Base-by-base conservation (phyloP, 2,888 invertebrate genomes). In the Hybos culiciformis region DNA sequence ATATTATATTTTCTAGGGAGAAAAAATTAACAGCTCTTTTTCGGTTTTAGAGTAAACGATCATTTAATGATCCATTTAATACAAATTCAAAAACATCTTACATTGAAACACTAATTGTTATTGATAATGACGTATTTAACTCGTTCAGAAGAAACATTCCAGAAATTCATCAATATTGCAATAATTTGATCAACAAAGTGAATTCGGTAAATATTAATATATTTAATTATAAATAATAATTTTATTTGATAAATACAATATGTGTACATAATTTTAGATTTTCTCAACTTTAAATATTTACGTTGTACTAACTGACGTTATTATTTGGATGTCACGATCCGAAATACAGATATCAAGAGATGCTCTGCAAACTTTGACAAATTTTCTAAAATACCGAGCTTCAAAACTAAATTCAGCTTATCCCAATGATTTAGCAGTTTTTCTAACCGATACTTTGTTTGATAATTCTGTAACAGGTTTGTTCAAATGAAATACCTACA, bases 341-440 rank as follows among this genome's bases (percentile, higher is more conserved):
- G 83, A 85, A 66, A 90, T 96, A 51, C 70, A 71, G 19, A 73
- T 97, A 48, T 79, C 80, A 1, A 69, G 76, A 46, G 82, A 93
- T 58, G 90, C 91, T 12, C 93, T 94, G 64, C 75, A 72, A 23
- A 96, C 96, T 0, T 73, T 98, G 46, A 83, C 82, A 17, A 85
- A 84, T 67, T 98, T 98, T 68, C 72, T 97, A 43, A 77, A 80
- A 50, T 98, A 97, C 66, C 74, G 97, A 39, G 74, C 81, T 53
- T 77, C 81, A 47, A 71, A 76, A 47, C 74, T 97, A 42, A 78
- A 83, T 45, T 76, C 77, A 49, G 74, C 80, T 41, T 87, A 90
- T 69, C 90, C 88, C 0, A 96, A 98, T 61, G 98, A 98, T 63
- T 97, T 96, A 65, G 96, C 97, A 42, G 97, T 98, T 64, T 51